A percentile compares a stretch with the other conserved stretches of the same genome.
phyloP scores from a whole-genome alignment of 2,797 vertebrate species.

The Anisognathus igniventris region DNA sequence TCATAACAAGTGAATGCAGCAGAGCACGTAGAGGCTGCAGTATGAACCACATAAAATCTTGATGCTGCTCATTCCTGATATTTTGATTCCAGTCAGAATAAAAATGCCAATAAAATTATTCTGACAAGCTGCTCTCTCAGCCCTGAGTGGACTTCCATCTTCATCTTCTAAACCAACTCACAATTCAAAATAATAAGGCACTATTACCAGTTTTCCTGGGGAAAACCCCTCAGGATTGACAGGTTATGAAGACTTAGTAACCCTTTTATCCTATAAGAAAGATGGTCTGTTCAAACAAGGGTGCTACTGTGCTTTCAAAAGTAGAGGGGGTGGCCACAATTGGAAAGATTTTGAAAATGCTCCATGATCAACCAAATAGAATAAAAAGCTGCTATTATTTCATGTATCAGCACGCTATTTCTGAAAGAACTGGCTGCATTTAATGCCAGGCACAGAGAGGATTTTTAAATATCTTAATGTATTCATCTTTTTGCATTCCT shows the following conservation, averaged over 20 bases:
- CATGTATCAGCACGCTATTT: neutral
- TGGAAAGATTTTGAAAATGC: slow-evolving; percentile 36
- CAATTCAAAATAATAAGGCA: slow-evolving; percentile 68
- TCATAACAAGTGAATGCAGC: neutral
- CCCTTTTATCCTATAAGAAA: slow-evolving; percentile 52
- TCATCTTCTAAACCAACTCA: slow-evolving; percentile 29
- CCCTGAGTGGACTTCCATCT: slow-evolving; percentile 58
- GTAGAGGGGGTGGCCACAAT: neutral
- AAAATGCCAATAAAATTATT: slow-evolving; percentile 50
- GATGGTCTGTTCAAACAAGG: slow-evolving; percentile 64
- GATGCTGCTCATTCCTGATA: slow-evolving; percentile 8
- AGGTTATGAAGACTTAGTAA: slow-evolving; percentile 47
- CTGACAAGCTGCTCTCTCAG: slow-evolving; percentile 43
- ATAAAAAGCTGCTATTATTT: slow-evolving; percentile 38
- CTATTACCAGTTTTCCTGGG: slow-evolving; percentile 42
- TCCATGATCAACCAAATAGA: slow-evolving; percentile 11
- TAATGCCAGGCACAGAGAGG: neutral
- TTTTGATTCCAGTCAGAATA: slow-evolving; percentile 54
- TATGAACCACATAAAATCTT: neutral
- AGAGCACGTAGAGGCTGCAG: neutral
- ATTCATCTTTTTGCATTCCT: neutral
- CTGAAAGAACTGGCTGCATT: neutral
- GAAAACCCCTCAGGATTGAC: slow-evolving; percentile 42
- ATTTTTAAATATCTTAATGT: neutral
- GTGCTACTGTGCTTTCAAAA: slow-evolving; percentile 29